A percentile compares a stretch with the other conserved stretches of the same genome.
These are phyloP conservation scores for Notechis scutatus DNA, from an alignment of 2,113 vertebrate species.

Conservation along the genomic window DNA sequence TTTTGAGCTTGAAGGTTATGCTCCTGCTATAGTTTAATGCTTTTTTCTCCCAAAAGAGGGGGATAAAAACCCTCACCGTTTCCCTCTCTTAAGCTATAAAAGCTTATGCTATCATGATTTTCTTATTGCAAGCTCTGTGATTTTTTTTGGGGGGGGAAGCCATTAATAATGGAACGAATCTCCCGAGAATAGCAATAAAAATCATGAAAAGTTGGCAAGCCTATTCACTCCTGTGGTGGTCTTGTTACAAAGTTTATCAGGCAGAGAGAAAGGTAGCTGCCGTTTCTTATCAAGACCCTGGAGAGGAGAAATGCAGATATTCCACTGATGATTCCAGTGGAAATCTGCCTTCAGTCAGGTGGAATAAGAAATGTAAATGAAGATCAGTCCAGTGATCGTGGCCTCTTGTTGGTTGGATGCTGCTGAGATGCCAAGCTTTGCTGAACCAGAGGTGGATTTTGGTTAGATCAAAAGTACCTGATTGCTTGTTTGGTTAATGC, in stretches of 20 bases:
- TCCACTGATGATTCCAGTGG: neutral
- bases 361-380: neutral
- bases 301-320: neutral
- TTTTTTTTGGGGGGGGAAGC: neutral
- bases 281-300: neutral
- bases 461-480: neutral
- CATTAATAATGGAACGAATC: constrained; percentile 16
- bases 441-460: neutral
- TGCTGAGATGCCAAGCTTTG: neutral
- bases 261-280: neutral
- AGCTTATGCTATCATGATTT: constrained; percentile 11
- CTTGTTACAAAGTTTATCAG: constrained; percentile 15
- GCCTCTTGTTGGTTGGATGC: neutral
- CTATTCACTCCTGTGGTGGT: neutral
- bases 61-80: neutral
- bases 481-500: neutral
- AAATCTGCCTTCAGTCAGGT: neutral
- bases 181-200: constrained; percentile 17
- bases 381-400: too few species aligned
- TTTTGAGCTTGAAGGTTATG: neutral
- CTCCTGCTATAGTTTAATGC: neutral
- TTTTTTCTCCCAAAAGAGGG: neutral
- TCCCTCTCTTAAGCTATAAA: neutral
- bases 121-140: constrained; percentile 8
- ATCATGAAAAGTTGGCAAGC: constrained; percentile 1